phyloP scores from a whole-genome alignment of 2,797 vertebrate species.

The Hypotaenidia okinawae region DNA sequence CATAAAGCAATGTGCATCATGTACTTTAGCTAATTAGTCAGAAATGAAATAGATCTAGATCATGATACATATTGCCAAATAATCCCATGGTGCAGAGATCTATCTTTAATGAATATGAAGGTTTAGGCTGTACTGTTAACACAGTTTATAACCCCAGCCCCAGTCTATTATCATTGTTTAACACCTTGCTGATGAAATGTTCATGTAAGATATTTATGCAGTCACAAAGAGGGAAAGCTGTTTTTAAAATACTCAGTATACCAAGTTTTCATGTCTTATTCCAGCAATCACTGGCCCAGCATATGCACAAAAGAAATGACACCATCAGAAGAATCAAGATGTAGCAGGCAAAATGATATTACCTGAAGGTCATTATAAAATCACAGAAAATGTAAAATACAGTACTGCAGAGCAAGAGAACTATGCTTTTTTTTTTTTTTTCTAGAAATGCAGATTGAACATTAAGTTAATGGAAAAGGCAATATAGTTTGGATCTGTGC shows the following conservation, averaged over 20 bases:
- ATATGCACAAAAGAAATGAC: neutral
- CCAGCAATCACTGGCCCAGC: neutral
- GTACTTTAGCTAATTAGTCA: neutral
- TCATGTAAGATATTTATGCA: neutral
- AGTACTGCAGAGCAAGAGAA: neutral
- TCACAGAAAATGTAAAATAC: neutral
- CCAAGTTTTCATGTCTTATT: neutral
- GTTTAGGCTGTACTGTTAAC: neutral
- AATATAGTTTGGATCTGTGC: neutral
- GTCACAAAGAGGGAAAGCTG: neutral
- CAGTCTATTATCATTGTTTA: neutral
- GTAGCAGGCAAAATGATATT: neutral
- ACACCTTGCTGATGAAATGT: neutral
- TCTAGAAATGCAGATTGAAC: constrained; percentile 6
- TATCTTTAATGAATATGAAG: neutral
- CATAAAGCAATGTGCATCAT: neutral
- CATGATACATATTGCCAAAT: neutral
- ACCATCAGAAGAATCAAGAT: neutral
- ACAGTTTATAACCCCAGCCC: neutral
- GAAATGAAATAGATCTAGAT: neutral
- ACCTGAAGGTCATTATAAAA: constrained; percentile 9
- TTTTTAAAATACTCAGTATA: neutral
- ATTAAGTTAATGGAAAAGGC: constrained; percentile 28
- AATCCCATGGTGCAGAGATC: neutral
- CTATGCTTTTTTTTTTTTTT: constrained; percentile 20